phyloP scores from a whole-genome alignment of 2,113 vertebrate genomes.

The Zingel zingel region DNA sequence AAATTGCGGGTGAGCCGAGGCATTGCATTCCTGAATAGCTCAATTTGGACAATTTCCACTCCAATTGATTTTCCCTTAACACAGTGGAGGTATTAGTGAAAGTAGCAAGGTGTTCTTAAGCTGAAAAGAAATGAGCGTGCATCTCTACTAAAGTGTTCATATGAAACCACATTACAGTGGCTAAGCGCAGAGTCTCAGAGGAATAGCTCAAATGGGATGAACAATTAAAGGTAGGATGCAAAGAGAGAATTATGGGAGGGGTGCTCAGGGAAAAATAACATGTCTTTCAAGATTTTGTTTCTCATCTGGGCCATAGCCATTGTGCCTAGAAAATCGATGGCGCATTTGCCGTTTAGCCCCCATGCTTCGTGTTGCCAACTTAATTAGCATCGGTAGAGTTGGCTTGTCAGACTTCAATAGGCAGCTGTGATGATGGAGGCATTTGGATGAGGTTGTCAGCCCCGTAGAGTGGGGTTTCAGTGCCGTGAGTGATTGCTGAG shows the following conservation, averaged over 20 bases:
- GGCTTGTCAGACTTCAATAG: conserved; percentile 62
- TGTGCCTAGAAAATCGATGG: conserved; percentile 31
- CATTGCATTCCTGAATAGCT: conserved; percentile 12
- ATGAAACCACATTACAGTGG: conserved; percentile 35
- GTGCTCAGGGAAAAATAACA: conserved; percentile 1
- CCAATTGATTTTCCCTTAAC: conserved; percentile 22
- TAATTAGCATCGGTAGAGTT: conserved; percentile 62
- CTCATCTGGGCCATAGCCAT: conserved; percentile 11
- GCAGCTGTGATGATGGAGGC: conserved; percentile 54
- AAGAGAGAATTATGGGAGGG: conserved; percentile 6
- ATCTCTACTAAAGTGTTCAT: conserved; percentile 10
- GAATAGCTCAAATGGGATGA: conserved; percentile 16
- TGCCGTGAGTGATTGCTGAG: conserved; percentile 9
- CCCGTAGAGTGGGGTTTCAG: neutral
- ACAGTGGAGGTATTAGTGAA: conserved; percentile 20
- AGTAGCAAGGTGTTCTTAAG: neutral
- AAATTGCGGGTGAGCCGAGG: neutral
- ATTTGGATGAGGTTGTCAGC: conserved; percentile 39
- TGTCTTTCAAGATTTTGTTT: conserved; percentile 12
- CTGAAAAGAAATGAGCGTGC: conserved; percentile 8
- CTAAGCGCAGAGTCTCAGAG: conserved; percentile 25
- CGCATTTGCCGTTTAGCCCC: conserved; percentile 46
- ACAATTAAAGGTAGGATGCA: conserved; percentile 48
- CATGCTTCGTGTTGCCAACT: conserved; percentile 57
- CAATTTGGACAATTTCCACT: conserved; percentile 15